Base-by-base conservation (phyloP, 2,797 vertebrate genomes). In the Parotocinclus haroldoi region DNA sequence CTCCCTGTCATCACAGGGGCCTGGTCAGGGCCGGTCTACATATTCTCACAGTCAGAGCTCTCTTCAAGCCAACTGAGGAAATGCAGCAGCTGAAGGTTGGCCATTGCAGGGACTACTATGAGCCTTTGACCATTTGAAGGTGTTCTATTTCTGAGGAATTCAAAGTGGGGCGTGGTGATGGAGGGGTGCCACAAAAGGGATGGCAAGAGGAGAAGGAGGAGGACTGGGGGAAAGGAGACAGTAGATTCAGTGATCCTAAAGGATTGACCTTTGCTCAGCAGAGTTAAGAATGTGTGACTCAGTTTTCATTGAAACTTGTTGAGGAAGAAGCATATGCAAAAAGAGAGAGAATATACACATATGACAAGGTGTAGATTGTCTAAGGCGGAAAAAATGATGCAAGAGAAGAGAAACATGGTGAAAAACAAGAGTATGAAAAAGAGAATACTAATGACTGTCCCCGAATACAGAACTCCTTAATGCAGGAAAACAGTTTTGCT, bases 211-310 rank as follows among this genome's bases (percentile, higher is more conserved):
- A 75, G 46, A 65, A 53, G 13, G 27, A 14, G 18, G 48, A 13
- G 52, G 40, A 42, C 40, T 42, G 40, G 52, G 49, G 66, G 62
- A 64, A 67, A 51, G 56, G 63, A 61, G 62, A 46, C 54, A 57
- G 75, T 64, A 74, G 67, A 68, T 38, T 0, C 53, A 67, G 75
- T 60, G 52, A 75, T 60, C 55, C 69, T 13, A 50, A 67, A n/a
- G 78, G 72, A 73, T 19, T 85, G 85, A 87, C 86, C 84, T 88
- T 87, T 87, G 77, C 82, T 80, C 81, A 82, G 74, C 60, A 63
- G 75, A 75, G 81, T 85, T 85, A 86, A 83, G 86, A 89, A 86
- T 82, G 87, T 86, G 85, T 87, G 86, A 89, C 82, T 89, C 81
- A 85, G 81, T 90, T 87, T 83, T 86, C 76, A 82, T 57, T 72